phyloP scores from a whole-genome alignment of 2,113 vertebrate genomes.

The Thunnus thynnus region DNA sequence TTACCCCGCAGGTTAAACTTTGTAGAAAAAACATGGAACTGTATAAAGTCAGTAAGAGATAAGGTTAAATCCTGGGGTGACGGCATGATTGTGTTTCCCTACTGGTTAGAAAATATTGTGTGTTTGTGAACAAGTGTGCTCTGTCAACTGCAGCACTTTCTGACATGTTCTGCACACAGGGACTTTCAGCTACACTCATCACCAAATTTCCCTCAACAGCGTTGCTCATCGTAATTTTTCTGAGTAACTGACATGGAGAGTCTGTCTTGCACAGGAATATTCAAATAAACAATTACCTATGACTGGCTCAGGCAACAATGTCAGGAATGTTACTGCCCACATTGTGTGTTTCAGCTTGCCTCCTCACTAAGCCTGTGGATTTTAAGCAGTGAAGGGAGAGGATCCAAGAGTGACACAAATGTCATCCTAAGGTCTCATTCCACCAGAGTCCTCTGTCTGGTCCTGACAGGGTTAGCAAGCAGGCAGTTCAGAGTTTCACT shows the following conservation, averaged over 20 bases:
- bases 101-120: conserved; percentile 4
- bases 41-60: conserved; percentile 20
- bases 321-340: conserved; percentile 66
- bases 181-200: conserved; percentile 67
- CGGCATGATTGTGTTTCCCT: conserved; percentile 38
- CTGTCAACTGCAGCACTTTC: conserved; percentile 35
- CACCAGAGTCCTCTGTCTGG: conserved; percentile 43
- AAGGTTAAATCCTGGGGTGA: conserved; percentile 29
- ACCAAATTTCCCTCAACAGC: conserved; percentile 53
- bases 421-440: conserved; percentile 66
- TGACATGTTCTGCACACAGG: conserved; percentile 48
- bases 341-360: conserved; percentile 63
- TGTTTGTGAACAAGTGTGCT: conserved; percentile 21
- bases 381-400: conserved; percentile 32
- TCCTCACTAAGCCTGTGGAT: conserved; percentile 58
- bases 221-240: conserved; percentile 60
- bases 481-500: conserved; percentile 47
- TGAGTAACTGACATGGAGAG: conserved; percentile 62
- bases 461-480: conserved; percentile 57
- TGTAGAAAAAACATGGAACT: conserved; percentile 27
- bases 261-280: conserved; percentile 63
- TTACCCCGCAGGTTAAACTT: conserved; percentile 44
- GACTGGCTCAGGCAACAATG: conserved; percentile 68
- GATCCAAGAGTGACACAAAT: conserved; percentile 59
- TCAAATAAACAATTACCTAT: conserved; percentile 80